Evolutionary conservation across 2,888 invertebrate species (phyloP), one percentile per base, ranked within the genome.

Genomic region (Mellilla xanthometata): DNA sequence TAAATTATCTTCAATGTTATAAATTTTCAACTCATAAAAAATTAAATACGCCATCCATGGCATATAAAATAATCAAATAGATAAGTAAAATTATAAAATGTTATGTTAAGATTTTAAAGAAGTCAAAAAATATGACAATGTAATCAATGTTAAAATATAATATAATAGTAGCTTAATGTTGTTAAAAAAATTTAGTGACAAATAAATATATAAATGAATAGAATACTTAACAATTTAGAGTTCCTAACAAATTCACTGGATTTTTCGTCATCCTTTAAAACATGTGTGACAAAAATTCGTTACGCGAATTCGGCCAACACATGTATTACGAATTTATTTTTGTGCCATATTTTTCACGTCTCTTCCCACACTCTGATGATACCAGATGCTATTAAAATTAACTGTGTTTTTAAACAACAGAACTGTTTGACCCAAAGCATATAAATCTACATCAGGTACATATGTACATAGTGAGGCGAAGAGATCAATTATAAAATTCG

Each of bases 301-400:
- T 40, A 30, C 34, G 2, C 45, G 46, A 15, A 36, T 32, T 47
- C 23, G 11, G 32, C 32, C 8, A 7, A 29, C 23, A 33, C 41
- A 41, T 36, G 33, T 48, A 36, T 1, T 31, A 42, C 42, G 52
- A 52, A 49, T 54, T 54, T 54, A 53, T 32, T 39, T 42, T 39
- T 52, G 56, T 56, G 56, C 56, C 56, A 56, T 56, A 56, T 38
- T 48, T 32, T 9, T 31, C 7, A n/a, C 31, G 12, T 50, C 47
- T 47, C 41, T 43, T 52, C 49, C 33, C 49, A 43, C 45, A 39
- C 24, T 19, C 3, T 28, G 12, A 40, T 10, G 4, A 15, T 24
- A 8, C 7, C 40, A 29, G 7, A 13, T 30, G 34, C n/a, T 23
- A n/a, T n/a, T n/a, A n/a, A n/a, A 2, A 26, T n/a, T 1, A 19